Conservation (phyloP, 2,797 vertebrate genomes). For the Enteromius unitaeniatus region DNA sequence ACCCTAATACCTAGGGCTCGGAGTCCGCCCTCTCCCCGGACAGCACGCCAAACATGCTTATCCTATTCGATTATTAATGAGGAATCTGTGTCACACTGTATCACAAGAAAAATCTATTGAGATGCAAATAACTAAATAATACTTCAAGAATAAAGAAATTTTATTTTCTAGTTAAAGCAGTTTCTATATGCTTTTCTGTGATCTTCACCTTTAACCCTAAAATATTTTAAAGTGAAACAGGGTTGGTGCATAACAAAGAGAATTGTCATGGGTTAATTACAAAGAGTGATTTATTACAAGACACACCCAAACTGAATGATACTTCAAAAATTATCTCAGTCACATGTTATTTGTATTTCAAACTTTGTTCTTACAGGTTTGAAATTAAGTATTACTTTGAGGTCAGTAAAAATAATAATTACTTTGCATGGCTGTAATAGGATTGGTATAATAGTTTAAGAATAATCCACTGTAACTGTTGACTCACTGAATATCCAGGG, state of each 20-base stretch:
- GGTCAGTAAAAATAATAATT: background rate
- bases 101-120: background rate
- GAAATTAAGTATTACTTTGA: background rate
- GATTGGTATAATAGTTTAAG: background rate
- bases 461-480: background rate
- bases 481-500: background rate
- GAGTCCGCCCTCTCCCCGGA: too few species aligned
- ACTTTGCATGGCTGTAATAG: background rate
- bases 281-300: slow-evolving; percentile 24
- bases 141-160: background rate
- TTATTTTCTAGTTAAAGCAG: background rate
- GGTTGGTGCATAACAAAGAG: background rate
- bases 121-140: background rate
- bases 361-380: background rate
- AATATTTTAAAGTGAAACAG: background rate
- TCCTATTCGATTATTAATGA: too few species aligned
- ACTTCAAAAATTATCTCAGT: background rate
- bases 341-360: background rate
- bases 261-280: slow-evolving; percentile 12
- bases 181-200: background rate
- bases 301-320: slow-evolving; percentile 17
- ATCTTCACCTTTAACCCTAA: background rate
- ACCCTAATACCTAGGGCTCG: too few species aligned
- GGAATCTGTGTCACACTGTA: too few species aligned
- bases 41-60: too few species aligned